Conservation (phyloP, 2,888 invertebrate species). For the Trachelus tabidus region DNA sequence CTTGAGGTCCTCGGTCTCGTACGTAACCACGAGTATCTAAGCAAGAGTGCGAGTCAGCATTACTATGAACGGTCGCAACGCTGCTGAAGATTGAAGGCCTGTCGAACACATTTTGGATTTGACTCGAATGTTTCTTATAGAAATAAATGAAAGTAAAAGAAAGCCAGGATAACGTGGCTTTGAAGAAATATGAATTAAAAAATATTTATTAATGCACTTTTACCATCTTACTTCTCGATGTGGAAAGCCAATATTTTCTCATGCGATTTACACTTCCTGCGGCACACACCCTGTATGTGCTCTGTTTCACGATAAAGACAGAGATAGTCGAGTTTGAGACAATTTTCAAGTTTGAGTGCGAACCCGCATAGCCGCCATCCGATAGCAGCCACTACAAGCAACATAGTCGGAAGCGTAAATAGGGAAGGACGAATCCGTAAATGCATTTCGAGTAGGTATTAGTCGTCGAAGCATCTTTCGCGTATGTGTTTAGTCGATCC, state of each 20-base stretch:
- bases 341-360: background rate
- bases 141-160: background rate
- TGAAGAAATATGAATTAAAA: too few relatives aligned
- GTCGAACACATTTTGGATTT: background rate
- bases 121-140: background rate
- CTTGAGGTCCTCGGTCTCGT: background rate
- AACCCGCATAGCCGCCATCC: background rate
- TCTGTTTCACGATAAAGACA: background rate
- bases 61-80: background rate
- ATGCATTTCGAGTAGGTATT: background rate
- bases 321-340: background rate
- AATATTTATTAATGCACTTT: background rate
- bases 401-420: background rate
- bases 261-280: too few relatives aligned
- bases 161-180: background rate
- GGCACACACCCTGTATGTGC: background rate
- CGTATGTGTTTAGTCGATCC: slow-evolving; percentile 14
- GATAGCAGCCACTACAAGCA: background rate
- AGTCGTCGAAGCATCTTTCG: background rate
- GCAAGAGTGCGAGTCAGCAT: background rate
- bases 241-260: too few relatives aligned
- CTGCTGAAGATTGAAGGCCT: background rate
- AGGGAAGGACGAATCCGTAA: background rate
- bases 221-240: background rate
- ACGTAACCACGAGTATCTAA: background rate